These are phyloP conservation scores for Orbicella faveolata DNA, from an alignment of 64 coral and sea anemone genomes.

Conservation along the genomic window DNA sequence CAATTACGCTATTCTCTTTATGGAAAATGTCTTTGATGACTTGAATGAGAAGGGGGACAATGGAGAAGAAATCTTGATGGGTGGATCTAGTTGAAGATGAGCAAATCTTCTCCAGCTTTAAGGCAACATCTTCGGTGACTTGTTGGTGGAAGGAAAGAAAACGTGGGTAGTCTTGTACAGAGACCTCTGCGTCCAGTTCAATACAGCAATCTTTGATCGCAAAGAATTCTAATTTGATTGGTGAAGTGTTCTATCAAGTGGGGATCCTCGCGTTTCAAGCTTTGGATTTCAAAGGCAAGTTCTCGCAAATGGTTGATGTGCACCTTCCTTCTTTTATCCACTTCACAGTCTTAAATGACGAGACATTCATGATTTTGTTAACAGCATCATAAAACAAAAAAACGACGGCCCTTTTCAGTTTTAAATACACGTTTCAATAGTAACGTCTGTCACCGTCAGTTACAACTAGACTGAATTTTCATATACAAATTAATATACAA, in stretches of 20 bases:
- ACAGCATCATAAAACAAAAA: no score
- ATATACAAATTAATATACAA: no score
- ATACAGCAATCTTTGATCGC: constrained; percentile 28
- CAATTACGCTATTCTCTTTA: no score
- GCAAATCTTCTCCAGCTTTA: not conserved
- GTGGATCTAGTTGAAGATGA: not conserved
- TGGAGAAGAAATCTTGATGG: not conserved
- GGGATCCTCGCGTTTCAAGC: not conserved
- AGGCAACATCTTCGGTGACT: not conserved
- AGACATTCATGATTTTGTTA: not conserved
- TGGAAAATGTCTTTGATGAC: no score
- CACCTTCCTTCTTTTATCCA: constrained; percentile 24
- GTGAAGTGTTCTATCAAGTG: constrained; percentile 8
- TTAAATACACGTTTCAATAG: no score
- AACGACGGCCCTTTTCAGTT: no score
- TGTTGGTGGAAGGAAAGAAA: not conserved
- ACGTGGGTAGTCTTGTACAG: not conserved
- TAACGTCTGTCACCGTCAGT: no score
- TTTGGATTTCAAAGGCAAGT: constrained; percentile 1
- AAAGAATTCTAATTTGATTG: not conserved
- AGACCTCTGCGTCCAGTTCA: not conserved
- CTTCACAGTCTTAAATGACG: not conserved
- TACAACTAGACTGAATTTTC: no score
- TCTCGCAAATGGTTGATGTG: constrained; percentile 1
- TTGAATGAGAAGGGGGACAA: no score